phyloP scores from a whole-genome alignment of 2,113 vertebrate genomes.

The Poeciliopsis prolifica region DNA sequence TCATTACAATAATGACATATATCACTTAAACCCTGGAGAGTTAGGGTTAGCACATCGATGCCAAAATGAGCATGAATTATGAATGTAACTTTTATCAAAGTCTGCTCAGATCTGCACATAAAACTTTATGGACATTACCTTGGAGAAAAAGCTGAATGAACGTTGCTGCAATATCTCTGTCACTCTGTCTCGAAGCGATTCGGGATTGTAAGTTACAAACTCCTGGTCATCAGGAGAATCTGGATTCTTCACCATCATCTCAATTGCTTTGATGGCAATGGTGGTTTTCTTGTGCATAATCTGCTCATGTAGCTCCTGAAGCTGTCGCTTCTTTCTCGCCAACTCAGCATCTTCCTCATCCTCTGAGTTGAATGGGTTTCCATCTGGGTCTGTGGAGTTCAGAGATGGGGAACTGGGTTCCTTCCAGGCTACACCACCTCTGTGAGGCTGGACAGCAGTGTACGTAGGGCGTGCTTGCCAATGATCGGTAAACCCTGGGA shows the following conservation, averaged over 20 bases:
- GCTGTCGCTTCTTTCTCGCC: slow-evolving; percentile 44
- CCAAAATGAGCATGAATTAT: neutral
- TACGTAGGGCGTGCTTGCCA: neutral
- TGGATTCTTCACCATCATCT: neutral
- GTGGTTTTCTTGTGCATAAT: slow-evolving; percentile 48
- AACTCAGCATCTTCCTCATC: slow-evolving; percentile 44
- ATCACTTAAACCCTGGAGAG: neutral
- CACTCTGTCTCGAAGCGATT: slow-evolving; percentile 58
- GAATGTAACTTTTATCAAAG: neutral
- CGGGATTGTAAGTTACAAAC: neutral
- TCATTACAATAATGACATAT: neutral
- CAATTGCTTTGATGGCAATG: slow-evolving; percentile 35
- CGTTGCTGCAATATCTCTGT: slow-evolving; percentile 46
- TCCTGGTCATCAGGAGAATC: neutral
- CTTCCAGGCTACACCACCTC: neutral
- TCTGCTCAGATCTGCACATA: neutral
- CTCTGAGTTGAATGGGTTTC: neutral
- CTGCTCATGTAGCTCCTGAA: slow-evolving; percentile 49
- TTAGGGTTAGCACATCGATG: neutral
- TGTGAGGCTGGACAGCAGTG: neutral
- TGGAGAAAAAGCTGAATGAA: slow-evolving; percentile 1
- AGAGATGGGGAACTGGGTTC: neutral
- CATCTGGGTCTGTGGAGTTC: neutral
- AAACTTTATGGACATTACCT: slow-evolving; percentile 34
- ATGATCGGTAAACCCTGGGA: neutral